Evolutionary conservation across 2,113 vertebrate genomes (phyloP).

Genomic region (Pelusios castaneus): DNA sequence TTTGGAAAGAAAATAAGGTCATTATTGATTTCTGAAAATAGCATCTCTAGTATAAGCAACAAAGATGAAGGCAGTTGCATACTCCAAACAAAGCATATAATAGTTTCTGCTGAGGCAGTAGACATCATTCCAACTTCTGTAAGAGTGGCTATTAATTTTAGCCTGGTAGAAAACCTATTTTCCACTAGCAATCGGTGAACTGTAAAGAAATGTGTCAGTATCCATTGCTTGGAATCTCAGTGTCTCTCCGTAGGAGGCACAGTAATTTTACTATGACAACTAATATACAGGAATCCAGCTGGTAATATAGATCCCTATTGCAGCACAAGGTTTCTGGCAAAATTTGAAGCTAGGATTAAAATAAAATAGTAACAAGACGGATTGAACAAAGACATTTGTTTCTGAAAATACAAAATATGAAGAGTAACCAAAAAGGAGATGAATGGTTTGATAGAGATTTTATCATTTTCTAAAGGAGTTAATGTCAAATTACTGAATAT

Average conservation of each 20-base stretch:
- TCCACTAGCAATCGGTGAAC: constrained; percentile 35
- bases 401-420: background rate
- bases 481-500: background rate
- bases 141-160: constrained; percentile 57
- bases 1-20: background rate
- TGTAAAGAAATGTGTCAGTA: constrained; percentile 56
- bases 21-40: constrained; percentile 45
- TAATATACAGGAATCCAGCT: constrained; percentile 31
- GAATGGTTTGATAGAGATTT: background rate
- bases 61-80: constrained; percentile 2
- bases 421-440: background rate
- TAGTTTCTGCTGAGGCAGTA: constrained; percentile 44
- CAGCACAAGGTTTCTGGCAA: constrained; percentile 21
- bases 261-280: constrained; percentile 53
- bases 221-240: constrained; percentile 40
- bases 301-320: constrained; percentile 8
- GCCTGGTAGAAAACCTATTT: constrained; percentile 55
- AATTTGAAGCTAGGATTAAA: constrained; percentile 11
- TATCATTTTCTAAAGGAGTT: background rate
- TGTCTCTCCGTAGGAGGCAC: constrained; percentile 10
- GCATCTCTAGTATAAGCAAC: background rate
- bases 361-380: constrained; percentile 4
- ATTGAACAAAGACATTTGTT: background rate
- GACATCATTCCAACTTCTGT: constrained; percentile 45
- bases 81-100: constrained; percentile 19